Conservation (phyloP, 2,797 vertebrate species). For the Chaetodon trifasciatus region DNA sequence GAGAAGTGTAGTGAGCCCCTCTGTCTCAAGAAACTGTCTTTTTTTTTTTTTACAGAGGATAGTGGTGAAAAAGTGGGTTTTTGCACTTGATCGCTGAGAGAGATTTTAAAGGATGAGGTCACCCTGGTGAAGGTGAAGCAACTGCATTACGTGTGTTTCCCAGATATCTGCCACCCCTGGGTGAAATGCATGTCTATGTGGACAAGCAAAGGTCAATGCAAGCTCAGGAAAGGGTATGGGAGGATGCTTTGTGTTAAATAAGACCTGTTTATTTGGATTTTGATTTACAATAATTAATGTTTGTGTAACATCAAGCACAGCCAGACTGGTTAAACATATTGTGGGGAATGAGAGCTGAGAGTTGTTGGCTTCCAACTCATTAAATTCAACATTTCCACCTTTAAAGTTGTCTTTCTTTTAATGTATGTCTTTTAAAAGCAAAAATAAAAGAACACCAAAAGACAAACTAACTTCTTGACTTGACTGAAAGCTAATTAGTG, state of each 20-base stretch:
- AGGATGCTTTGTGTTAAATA: constrained; percentile 10
- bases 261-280: neutral
- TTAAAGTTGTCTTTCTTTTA: neutral
- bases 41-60: neutral
- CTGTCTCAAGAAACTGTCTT: neutral
- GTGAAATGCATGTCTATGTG: constrained; percentile 66
- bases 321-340: neutral
- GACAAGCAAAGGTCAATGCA: constrained; percentile 56
- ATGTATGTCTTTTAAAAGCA: neutral
- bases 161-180: constrained; percentile 69
- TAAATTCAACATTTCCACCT: too few species aligned
- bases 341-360: neutral
- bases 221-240: constrained; percentile 13
- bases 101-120: constrained; percentile 63
- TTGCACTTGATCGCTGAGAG: neutral
- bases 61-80: constrained; percentile 9
- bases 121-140: constrained; percentile 53
- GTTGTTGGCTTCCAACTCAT: constrained; percentile 17
- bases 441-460: neutral
- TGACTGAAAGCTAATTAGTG: constrained; percentile 18
- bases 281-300: neutral
- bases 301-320: neutral
- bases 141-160: constrained; percentile 56
- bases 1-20: constrained; percentile 34
- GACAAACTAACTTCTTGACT: constrained; percentile 7